phyloP scores from a whole-genome alignment of 1,140 invertebrate genomes.

The Chlorops oryzae region DNA sequence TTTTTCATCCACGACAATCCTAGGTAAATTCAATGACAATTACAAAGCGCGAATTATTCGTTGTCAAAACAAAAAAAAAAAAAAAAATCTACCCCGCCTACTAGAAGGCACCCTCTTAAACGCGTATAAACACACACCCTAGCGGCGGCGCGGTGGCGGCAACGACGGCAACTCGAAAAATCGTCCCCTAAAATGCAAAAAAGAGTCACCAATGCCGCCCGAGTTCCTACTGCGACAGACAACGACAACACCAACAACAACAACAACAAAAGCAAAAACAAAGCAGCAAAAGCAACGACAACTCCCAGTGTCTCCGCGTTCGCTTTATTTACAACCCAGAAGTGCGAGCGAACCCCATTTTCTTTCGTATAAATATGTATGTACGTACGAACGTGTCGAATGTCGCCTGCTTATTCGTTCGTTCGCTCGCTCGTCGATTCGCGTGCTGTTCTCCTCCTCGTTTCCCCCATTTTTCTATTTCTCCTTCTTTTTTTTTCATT shows the following conservation, averaged over 20 bases:
- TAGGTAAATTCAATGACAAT: too few relatives aligned
- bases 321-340: too few relatives aligned
- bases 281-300: too few relatives aligned
- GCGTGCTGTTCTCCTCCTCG: background rate
- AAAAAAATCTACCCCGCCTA: background rate
- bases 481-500: background rate
- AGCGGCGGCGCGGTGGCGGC: too few relatives aligned
- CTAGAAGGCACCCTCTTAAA: constrained; percentile 5
- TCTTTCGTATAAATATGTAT: too few relatives aligned
- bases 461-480: background rate
- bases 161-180: background rate
- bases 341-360: too few relatives aligned
- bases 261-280: background rate
- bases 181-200: constrained; percentile 9
- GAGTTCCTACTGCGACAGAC: background rate
- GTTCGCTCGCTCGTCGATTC: constrained; percentile 5
- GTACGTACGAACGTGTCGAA: too few relatives aligned
- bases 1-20: too few relatives aligned
- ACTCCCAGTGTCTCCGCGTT: too few relatives aligned
- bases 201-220: constrained; percentile 3
- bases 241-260: background rate
- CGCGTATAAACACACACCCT: background rate
- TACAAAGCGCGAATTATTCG: too few relatives aligned
- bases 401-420: too few relatives aligned
- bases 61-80: background rate